Percentiles rank a stretch among this genome's conserved stretches.
Conservation (phyloP, 2,113 vertebrate genomes). For the Ciconia maguari region DNA sequence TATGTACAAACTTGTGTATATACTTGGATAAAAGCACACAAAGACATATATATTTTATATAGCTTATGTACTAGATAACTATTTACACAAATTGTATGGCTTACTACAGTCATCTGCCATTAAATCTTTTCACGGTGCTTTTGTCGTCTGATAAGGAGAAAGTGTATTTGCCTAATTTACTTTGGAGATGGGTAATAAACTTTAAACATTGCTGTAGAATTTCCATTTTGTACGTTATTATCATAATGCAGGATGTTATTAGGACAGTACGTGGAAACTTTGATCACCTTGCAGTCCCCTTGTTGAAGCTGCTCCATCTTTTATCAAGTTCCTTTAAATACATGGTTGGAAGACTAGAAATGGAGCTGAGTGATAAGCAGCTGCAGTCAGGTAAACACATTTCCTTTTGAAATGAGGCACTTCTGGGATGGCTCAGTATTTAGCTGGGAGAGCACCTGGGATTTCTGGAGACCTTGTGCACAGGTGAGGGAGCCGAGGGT, state of each 20-base stretch:
- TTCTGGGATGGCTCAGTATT: background rate
- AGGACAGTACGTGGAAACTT: background rate
- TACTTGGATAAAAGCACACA: background rate
- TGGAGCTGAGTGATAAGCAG: background rate
- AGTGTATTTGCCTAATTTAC: background rate
- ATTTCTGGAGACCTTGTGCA: background rate
- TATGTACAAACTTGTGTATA: background rate
- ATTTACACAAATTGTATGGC: background rate
- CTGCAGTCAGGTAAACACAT: rapidly evolving
- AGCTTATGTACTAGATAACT: background rate
- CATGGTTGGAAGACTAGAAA: background rate
- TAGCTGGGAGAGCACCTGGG: background rate
- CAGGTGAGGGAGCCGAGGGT: background rate
- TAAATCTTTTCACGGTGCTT: background rate
- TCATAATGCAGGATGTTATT: background rate
- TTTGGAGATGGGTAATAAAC: background rate
- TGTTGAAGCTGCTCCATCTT: background rate
- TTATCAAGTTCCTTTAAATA: background rate
- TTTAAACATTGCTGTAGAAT: background rate
- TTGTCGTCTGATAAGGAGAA: background rate
- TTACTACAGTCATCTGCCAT: background rate
- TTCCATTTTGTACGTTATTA: background rate
- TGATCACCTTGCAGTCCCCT: background rate
- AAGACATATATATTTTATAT: background rate
- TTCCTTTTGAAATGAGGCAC: background rate